Percentiles rank a stretch among this genome's conserved stretches.
These are phyloP conservation scores for Nycteola revayana DNA, from an alignment of 2,888 invertebrate species.

Conservation along the genomic window DNA sequence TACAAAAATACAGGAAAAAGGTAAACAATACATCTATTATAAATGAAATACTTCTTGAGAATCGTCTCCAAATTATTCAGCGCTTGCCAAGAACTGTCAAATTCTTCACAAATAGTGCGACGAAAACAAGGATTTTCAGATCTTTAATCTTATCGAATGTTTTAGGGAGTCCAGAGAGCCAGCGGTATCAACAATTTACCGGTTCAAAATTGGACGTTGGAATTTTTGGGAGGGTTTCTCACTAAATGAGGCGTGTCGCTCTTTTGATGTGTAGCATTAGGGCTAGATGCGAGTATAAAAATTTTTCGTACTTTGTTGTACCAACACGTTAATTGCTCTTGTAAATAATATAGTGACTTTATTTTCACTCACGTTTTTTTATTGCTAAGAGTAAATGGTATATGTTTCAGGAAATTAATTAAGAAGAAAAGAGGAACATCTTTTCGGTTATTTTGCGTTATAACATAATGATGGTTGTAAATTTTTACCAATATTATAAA, in stretches of 20 bases:
- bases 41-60: too few species aligned
- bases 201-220: constrained; percentile 37
- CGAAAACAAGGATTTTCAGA: constrained; percentile 13
- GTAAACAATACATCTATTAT: too few species aligned
- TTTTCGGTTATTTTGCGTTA: too few species aligned
- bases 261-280: constrained; percentile 54
- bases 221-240: constrained; percentile 50
- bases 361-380: too few species aligned
- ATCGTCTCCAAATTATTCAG: too few species aligned
- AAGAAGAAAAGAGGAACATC: too few species aligned
- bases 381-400: too few species aligned
- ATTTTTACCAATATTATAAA: too few species aligned
- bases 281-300: constrained; percentile 46
- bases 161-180: constrained; percentile 32
- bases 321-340: constrained; percentile 23
- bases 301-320: constrained; percentile 48
- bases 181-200: constrained; percentile 49
- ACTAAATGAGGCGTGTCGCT: constrained; percentile 57
- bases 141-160: constrained; percentile 29
- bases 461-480: too few species aligned
- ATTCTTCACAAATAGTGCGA: constrained; percentile 32
- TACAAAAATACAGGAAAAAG: too few species aligned
- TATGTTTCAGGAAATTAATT: too few species aligned
- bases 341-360: constrained; percentile 30
- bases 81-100: too few species aligned